Evolutionary conservation across 2,113 vertebrate genomes (phyloP), one percentile per base, ranked within the genome.

Genomic region (Balaenoptera acutorostrata): DNA sequence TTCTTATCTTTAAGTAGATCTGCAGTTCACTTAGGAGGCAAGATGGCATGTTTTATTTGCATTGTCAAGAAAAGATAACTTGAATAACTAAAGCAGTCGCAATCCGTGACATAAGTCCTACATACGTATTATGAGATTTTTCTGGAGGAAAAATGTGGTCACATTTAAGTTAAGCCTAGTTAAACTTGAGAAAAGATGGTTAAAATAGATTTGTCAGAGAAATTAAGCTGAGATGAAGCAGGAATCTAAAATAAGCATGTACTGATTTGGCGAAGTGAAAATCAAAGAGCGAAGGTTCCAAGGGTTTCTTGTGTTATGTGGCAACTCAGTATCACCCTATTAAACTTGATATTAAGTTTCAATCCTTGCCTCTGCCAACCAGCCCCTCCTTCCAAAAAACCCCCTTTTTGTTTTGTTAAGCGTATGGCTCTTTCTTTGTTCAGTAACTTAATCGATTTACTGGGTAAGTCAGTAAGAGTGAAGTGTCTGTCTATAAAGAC

Each of bases 241-340:
- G 52, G 15, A n/a, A 59, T 39, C 72, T 55, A 27, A 57, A 63
- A 63, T 20, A 52, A 14, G 10, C 13, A 15, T 2, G 11, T 15
- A 1, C 0, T 74, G 12, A 8, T 33, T 12, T 72, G 59, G 1
- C 3, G 3, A 61, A 33, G 13, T 61, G 46, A 75, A 27, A 91
- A 44, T 31, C 29, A 25, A 41, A 78, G 11, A 59, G n/a, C 6
- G 7, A 1, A 18, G 17, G 8, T 21, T 46, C 59, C 4, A 27
- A 20, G 36, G 52, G 52, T 33, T n/a, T 5, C 7, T 36, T 4
- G 2, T 21, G 14, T 55, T 23, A 0, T 0, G 0, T 61, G 33
- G n/a, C 33, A 63, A 15, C 6, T 59, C 33, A 14, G 27, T 25
- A 21, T n/a, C 6, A 12, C 15, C 8, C 29, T 2, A 1, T 18